Conservation (phyloP, 2,113 vertebrate species). For the Excalfactoria chinensis region DNA sequence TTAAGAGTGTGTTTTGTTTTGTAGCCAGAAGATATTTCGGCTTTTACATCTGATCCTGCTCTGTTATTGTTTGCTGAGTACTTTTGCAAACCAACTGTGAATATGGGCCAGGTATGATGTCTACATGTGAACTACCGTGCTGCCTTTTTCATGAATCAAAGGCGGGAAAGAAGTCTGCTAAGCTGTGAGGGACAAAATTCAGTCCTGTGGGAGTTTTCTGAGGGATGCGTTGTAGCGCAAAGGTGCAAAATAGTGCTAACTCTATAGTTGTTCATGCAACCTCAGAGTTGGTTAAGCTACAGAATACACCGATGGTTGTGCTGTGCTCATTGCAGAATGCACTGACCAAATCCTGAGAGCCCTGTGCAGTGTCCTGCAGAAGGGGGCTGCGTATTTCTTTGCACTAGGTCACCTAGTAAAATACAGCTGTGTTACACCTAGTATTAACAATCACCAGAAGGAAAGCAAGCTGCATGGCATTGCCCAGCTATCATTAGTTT, state of each 20-base stretch:
- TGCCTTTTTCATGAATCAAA: background rate
- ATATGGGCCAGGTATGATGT: conserved; percentile 82
- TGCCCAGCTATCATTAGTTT: background rate
- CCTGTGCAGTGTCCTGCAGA: background rate
- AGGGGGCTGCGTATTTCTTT: background rate
- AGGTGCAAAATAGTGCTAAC: background rate
- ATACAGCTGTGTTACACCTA: rapidly evolving
- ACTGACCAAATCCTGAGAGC: background rate
- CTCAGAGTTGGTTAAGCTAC: background rate
- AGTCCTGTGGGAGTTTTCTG: background rate
- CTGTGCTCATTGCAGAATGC: background rate
- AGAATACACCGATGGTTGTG: background rate
- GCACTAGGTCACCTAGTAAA: background rate
- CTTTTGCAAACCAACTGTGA: conserved; percentile 91
- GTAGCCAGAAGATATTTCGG: conserved; percentile 94
- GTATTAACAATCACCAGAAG: background rate
- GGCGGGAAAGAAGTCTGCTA: background rate
- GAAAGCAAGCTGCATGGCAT: background rate
- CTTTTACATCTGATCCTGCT: conserved; percentile 94
- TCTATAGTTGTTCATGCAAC: rapidly evolving
- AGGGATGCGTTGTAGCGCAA: background rate
- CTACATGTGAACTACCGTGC: background rate
- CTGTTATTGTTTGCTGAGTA: conserved; percentile 94
- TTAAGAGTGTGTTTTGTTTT: background rate
- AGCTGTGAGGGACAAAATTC: background rate